Evolutionary conservation across 2,797 vertebrate genomes (phyloP).

Genomic region (Tauraco hartlaubi): DNA sequence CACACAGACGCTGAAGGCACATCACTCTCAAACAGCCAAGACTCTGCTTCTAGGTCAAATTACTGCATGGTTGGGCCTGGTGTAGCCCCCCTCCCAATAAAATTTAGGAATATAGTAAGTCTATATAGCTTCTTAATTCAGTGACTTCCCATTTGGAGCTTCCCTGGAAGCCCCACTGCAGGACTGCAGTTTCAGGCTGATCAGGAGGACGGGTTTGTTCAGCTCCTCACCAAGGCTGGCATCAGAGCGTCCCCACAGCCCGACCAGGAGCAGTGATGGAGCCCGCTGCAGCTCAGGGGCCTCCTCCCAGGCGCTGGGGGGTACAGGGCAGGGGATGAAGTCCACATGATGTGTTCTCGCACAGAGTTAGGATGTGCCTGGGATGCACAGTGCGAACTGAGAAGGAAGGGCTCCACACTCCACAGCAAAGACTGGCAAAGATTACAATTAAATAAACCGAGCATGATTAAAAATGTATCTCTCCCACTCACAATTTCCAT

Average conservation of each 20-base stretch:
- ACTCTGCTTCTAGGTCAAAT: background rate
- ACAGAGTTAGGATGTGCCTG: background rate
- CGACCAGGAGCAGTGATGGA: background rate
- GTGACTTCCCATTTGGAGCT: background rate
- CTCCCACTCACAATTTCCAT: background rate
- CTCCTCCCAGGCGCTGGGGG: background rate
- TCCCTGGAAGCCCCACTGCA: background rate
- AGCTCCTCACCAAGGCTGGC: no score
- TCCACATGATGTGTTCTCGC: background rate
- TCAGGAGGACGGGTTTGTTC: background rate
- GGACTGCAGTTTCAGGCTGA: background rate
- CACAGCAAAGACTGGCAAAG: background rate
- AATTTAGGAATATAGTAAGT: background rate
- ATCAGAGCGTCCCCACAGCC: background rate
- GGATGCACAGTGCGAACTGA: rapidly evolving
- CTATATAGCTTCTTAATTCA: background rate
- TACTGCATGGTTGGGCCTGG: background rate
- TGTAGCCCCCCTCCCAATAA: background rate
- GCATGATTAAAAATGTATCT: background rate
- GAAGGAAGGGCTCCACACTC: background rate
- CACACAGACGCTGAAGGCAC: background rate
- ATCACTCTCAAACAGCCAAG: background rate
- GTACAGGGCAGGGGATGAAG: background rate
- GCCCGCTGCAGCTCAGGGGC: background rate
- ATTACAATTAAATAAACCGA: background rate